Evolutionary conservation across 2,113 vertebrate genomes (phyloP), one percentile per base, ranked within the genome.

Genomic region (Eleginops maclovinus): DNA sequence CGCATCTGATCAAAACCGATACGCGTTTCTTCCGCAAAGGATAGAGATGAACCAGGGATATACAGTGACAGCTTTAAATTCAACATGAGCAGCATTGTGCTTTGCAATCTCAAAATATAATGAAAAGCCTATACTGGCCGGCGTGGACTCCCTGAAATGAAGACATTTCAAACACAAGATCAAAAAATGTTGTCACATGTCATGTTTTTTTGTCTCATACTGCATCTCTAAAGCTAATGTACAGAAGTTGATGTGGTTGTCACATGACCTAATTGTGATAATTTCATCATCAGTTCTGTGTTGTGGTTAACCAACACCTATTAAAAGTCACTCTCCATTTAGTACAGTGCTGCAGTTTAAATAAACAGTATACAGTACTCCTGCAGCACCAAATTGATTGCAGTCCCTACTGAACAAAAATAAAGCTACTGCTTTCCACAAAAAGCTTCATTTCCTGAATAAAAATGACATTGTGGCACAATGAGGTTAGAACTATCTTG

Each of bases 391-490:
- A 36, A 11, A 43, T 2, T 40, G 26, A 58, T 66, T 24, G 24
- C 55, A 24, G 54, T 68, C 14, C 31, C 51, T 60, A 46, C 31
- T 53, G 28, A 78, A 55, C n/a, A 4, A 15, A 46, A 69, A 19
- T 63, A 51, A 60, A 72, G 44, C 61, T 68, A 59, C 61, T 63
- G 31, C 53, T 75, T 64, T 69, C 69, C 56, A 67, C 72, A 65
- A 55, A 51, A 55, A 21, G 15, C 21, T 70, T 22, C n/a, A 63
- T 69, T 51, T 66, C 36, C 43, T 62, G 24, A 66, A 63, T 59
- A 16, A 47, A 54, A 77, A 26, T 0, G 28, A 58, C 31, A 75
- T 49, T 54, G 82, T 73, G 82, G 82, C 79, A 88, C 77, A 62
- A 66, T 4, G 54, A 76, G 54, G 58, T 55, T 63, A n/a, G 68